Evolutionary conservation across 2,797 vertebrate genomes (phyloP).

Genomic region (Rhynchonycteris naso): DNA sequence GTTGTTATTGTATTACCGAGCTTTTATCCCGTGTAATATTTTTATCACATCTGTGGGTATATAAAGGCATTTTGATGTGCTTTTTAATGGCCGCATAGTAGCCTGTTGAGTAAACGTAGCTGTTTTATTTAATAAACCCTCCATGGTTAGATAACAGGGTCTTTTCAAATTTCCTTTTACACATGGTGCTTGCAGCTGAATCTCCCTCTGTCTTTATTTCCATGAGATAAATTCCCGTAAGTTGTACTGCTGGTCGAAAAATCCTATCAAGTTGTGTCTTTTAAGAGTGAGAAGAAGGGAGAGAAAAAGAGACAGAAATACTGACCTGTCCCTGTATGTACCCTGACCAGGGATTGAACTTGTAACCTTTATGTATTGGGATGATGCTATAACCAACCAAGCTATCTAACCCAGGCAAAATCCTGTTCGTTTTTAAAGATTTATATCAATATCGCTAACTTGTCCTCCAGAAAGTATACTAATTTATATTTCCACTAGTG

Average conservation of each 20-base stretch:
- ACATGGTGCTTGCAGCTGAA: not conserved
- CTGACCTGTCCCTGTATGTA: too few relatives aligned
- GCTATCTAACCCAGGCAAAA: not conserved
- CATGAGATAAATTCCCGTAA: not conserved
- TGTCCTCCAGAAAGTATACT: not conserved
- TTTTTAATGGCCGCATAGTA: not conserved
- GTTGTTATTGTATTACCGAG: not conserved
- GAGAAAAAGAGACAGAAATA: too few relatives aligned
- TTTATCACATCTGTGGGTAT: not conserved
- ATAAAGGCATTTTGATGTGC: not conserved
- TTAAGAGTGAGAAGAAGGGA: too few relatives aligned
- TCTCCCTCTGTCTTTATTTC: not conserved
- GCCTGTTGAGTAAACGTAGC: not conserved
- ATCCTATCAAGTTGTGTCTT: not conserved
- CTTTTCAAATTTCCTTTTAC: not conserved
- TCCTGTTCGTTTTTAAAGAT: not conserved
- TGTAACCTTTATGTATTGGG: too few relatives aligned
- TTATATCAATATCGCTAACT: not conserved
- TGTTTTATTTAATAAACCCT: not conserved
- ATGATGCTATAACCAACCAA: too few relatives aligned
- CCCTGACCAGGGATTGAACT: too few relatives aligned
- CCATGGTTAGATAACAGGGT: not conserved
- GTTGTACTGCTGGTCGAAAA: not conserved
- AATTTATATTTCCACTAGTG: not conserved
- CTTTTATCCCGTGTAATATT: not conserved